Base-by-base conservation (phyloP, 2,113 vertebrate species). In the Tyrannus savana region DNA sequence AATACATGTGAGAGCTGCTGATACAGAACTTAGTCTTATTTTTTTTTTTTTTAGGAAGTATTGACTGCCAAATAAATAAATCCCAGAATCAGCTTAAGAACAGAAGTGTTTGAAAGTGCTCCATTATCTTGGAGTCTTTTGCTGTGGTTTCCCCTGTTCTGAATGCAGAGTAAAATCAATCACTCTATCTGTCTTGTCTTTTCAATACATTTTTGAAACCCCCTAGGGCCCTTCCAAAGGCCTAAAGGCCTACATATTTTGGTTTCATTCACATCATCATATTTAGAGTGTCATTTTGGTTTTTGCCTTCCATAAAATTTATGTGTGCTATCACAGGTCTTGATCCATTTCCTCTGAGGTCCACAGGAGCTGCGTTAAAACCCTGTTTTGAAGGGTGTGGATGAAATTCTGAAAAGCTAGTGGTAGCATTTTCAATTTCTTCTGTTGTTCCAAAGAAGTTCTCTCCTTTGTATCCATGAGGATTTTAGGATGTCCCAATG, bases 261-360 rank as follows among this genome's bases (percentile, higher is more conserved):
- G 17, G 5, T 4, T 52, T 21, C 18, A 37, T 37, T 62, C 33
- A 83, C 15, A 59, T 0, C 46, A 42, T 42, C 50, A n/a, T 53
- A 8, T 60, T 64, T 39, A 86, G 7, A 23, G 18, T 28, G 10
- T 37, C 9, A 24, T 50, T 84, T 88, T 58, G 1, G 0, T 15
- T 62, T 89, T 60, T 69, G 46, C 18, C 9, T 58, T 60, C 35
- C 8, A 24, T 7, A 81, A 59, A 83, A 86, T 46, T 35, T 33
- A 2, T 24, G 2, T 1, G 1, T 84, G 15, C 6, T 53, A 12
- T 35, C 18, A 19, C 10, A 0, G 2, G 16, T 52, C 52, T 84
- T 67, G 33, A 37, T 55, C 27, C 13, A 35, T 71, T 92, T 80
- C 18, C 30, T 52, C 39, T 41, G 30, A 81, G 4, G 15, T 67